Evolutionary conservation across 2,113 vertebrate species (phyloP), one percentile per base, ranked within the genome.

Genomic region (Podarcis raffonei): DNA sequence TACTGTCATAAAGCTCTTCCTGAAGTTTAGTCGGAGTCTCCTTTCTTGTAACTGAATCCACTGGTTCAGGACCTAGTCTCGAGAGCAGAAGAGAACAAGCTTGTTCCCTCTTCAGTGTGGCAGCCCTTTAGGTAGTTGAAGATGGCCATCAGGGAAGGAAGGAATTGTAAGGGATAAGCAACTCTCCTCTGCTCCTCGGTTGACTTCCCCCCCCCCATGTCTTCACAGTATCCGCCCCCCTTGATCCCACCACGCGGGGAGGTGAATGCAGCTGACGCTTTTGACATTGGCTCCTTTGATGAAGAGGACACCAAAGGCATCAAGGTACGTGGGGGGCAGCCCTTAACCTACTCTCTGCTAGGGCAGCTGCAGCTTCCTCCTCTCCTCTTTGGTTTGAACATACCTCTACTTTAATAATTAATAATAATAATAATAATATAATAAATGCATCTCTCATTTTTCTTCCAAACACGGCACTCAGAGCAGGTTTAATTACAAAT

Each of bases 221-320:
- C 66, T 23, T 84, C 0, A 0, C 91, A 97, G 97, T 97, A 97
- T 89, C 95, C 97, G 0, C 97, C 97, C 0, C 96, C 97, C 0
- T 95, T 97, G 1, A 90, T 97, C 88, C 97, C 97, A 0, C 97
- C 97, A 1, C 96, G 97, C 0, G 97, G 97, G 0, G 97, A 97
- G 88, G 97, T 97, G 86, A 97, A 97, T 0, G 97, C 97, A 0
- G 97, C 97, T 0, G 97, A 97, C 0, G 97, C 97, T 83, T 97
- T 97, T 0, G 97, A 97, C 87, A 97, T 97, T 0, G 97, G 97
- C 69, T 97, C 97, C 79, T 97, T 97, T 0, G 97, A 97, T 0
- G 97, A 97, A 93, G 97, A 97, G 85, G 97, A 97, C 91, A 97
- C 97, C 0, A 97, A 97, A 89, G 97, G 97, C 69, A 97, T 97